Conservation (phyloP, 2,888 invertebrate species). For the Tetrapedia diversipes region DNA sequence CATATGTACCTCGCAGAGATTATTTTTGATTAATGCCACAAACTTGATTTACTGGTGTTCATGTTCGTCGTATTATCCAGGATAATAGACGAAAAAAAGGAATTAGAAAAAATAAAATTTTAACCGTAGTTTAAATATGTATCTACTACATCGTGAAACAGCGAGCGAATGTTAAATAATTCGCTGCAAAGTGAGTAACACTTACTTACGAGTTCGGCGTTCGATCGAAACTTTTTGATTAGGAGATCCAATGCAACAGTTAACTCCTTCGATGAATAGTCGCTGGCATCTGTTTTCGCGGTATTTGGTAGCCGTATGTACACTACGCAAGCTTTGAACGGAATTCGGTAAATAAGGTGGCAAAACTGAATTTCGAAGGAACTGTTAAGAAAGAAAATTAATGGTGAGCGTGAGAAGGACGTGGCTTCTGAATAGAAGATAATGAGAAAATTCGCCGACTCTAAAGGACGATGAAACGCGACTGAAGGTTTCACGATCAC, state of each 20-base stretch:
- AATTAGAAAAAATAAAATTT: background rate
- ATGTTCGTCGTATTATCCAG: too few relatives aligned
- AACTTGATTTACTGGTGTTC: too few relatives aligned
- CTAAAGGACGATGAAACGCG: too few relatives aligned
- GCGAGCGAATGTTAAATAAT: background rate
- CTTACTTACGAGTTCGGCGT: background rate
- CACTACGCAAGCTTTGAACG: too few relatives aligned
- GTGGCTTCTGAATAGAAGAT: background rate
- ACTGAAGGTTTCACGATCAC: background rate
- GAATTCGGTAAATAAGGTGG: background rate
- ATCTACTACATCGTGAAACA: background rate
- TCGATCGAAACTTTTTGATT: background rate
- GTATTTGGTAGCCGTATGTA: background rate
- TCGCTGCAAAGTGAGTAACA: background rate
- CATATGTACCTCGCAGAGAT: too few relatives aligned
- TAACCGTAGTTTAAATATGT: too few relatives aligned
- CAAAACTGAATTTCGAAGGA: background rate
- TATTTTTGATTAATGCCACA: too few relatives aligned
- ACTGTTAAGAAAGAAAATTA: background rate
- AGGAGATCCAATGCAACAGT: background rate
- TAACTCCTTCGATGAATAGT: background rate
- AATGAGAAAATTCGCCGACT: too few relatives aligned
- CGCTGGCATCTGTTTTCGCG: background rate
- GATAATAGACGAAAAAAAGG: background rate
- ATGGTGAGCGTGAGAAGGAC: background rate